Conservation (phyloP, 2,888 invertebrate species). For the Rhogogaster chlorosoma region DNA sequence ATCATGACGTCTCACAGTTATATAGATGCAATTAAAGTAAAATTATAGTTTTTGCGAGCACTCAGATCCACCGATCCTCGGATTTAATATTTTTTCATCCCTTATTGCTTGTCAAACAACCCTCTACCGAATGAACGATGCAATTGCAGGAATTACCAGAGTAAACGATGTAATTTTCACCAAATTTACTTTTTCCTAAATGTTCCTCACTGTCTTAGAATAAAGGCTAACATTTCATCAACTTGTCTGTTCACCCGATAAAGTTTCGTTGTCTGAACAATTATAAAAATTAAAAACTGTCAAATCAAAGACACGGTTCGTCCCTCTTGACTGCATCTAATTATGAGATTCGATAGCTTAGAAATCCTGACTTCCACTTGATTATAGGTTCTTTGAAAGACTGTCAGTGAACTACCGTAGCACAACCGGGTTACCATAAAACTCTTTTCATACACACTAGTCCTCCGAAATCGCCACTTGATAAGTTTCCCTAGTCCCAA, state of each 20-base stretch:
- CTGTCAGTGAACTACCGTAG: not conserved
- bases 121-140: not conserved
- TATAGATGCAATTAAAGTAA: not conserved
- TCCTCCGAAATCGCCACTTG: too few relatives aligned
- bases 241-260: not conserved
- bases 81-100: not conserved
- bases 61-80: not conserved
- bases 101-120: not conserved
- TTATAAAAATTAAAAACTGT: not conserved
- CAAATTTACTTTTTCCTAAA: not conserved
- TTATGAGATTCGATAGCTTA: not conserved
- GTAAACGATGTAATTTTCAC: not conserved
- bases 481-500: not conserved
- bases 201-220: not conserved
- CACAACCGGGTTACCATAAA: not conserved
- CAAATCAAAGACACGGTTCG: not conserved
- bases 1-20: not conserved
- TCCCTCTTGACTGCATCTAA: not conserved
- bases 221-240: not conserved
- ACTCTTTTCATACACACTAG: not conserved
- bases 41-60: not conserved
- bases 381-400: not conserved
- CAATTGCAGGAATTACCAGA: not conserved
- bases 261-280: not conserved
- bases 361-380: not conserved